Conservation (phyloP, 2,113 vertebrate species). For the Thalassarche chlororhynchos region DNA sequence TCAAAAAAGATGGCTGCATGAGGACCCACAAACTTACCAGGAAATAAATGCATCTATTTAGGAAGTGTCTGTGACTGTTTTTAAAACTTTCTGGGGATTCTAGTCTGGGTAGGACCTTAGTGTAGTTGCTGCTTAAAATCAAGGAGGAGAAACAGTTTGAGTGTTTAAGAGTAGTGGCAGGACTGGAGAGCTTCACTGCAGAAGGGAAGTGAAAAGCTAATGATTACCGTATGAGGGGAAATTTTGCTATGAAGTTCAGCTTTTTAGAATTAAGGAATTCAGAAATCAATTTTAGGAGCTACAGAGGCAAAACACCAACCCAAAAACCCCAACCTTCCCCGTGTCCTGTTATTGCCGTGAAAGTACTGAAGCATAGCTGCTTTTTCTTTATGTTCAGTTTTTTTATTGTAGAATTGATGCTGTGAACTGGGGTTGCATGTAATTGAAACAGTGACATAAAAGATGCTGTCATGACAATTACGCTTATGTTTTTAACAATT, state of each 20-base stretch:
- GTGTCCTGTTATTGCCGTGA: background rate
- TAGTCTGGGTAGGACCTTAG: background rate
- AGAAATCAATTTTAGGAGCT: background rate
- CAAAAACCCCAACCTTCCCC: background rate
- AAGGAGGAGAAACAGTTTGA: background rate
- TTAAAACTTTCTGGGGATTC: background rate
- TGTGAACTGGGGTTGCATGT: background rate
- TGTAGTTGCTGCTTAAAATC: background rate
- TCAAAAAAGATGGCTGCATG: background rate
- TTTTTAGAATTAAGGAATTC: background rate
- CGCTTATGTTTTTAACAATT: background rate
- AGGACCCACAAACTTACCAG: background rate
- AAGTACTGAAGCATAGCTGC: background rate
- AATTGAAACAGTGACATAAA: background rate
- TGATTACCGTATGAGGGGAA: rapidly evolving
- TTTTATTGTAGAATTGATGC: background rate
- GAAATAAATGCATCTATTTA: background rate
- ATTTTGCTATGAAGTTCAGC: background rate
- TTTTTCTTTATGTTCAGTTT: background rate
- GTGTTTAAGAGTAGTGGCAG: background rate
- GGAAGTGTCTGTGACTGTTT: background rate
- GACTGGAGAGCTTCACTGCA: background rate
- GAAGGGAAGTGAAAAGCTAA: background rate
- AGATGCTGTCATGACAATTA: background rate
- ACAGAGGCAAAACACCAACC: background rate